Base-by-base conservation (phyloP, 2,888 invertebrate genomes). In the Alviniconcha strummeri region DNA sequence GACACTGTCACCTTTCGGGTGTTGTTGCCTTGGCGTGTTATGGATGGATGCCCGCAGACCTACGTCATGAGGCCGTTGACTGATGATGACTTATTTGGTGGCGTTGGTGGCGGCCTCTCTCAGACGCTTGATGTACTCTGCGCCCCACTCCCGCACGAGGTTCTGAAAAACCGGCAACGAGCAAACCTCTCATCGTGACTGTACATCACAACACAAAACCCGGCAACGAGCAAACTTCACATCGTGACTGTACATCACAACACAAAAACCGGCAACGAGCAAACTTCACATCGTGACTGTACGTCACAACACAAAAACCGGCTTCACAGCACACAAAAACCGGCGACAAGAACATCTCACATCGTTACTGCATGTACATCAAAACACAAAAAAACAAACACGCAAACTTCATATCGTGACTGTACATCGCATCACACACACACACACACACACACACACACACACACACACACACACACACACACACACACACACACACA, bases 131-230 rank as follows among this genome's bases (percentile, higher is more conserved):
- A 89, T 88, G 84, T 91, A 91, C 83, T 91, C 91, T n/a, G 89
- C 89, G 8, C 90, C 90, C 91, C 91, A 91, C 67, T 91, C 91
- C 72, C 90, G 79, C 36, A 91, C 80, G n/a, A 91, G 77, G 80
- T 90, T 90, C 90, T 90, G 85, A 6, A 84, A 5, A 11, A 60
- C 60, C 36, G 36, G 36, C 36, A 36, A 36, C 36, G 36, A 82
- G 79, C 74, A 36, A 77, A 84, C 19, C 8, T 11, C 6, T 13
- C 19, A 72, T 36, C 5, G n/a, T 67, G 15, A 67, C n/a, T n/a
- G n/a, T 36, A 17, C 11, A 11, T 72, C 17, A 11, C 52, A 52
- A 6, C 6, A 36, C 36, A 36, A 36, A 36, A 36, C 0, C 36
- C 36, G 36, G 36, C 36, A 36, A 36, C 36, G 36, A 36, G 36